These are phyloP conservation scores for Troilus luridus DNA, from an alignment of 2,888 invertebrate genomes.

Conservation along the genomic window DNA sequence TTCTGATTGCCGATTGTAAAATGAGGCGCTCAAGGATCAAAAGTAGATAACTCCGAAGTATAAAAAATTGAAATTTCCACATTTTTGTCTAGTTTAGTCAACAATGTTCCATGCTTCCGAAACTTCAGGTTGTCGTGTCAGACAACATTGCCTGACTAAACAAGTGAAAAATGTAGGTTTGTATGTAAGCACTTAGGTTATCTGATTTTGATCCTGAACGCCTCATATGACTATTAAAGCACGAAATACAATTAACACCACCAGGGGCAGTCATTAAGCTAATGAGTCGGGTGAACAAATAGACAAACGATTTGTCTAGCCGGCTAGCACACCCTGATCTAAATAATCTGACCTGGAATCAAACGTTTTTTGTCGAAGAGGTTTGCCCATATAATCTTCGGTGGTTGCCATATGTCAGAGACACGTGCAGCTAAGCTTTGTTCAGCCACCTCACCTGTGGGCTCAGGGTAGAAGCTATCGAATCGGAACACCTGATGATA, in stretches of 20 bases:
- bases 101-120: no score
- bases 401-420: conserved; percentile 40
- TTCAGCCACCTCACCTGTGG: conserved; percentile 21
- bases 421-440: conserved; percentile 30
- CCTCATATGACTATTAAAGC: background rate
- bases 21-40: no score
- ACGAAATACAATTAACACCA: background rate
- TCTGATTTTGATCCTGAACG: no score
- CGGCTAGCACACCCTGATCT: background rate
- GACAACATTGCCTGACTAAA: no score
- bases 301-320: background rate
- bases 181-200: no score
- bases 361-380: background rate
- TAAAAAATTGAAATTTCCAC: no score
- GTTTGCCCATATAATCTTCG: conserved; percentile 40
- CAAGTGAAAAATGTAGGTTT: no score
- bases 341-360: conserved; percentile 21
- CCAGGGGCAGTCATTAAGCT: background rate
- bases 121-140: no score
- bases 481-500: background rate
- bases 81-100: no score
- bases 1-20: background rate
- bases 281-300: background rate
- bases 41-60: no score
- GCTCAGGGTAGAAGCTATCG: background rate